Conservation (phyloP, 2,113 vertebrate species). For the Phycodurus eques region DNA sequence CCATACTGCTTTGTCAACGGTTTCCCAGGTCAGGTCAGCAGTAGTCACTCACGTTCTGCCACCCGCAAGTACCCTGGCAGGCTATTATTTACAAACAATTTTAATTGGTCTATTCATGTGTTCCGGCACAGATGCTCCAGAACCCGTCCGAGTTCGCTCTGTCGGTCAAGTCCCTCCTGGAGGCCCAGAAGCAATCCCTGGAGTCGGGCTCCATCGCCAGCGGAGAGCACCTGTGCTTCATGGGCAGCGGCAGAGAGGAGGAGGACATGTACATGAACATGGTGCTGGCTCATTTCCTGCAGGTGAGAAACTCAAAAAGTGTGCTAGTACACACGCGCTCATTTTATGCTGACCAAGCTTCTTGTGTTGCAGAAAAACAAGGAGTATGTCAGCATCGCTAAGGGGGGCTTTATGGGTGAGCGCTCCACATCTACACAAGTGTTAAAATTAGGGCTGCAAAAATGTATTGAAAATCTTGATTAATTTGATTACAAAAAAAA, state of each 20-base stretch:
- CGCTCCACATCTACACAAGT: neutral
- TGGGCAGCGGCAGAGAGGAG: conserved; percentile 98
- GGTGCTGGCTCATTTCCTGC: conserved; percentile 96
- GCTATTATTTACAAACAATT: no score
- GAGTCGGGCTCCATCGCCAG: conserved; percentile 94
- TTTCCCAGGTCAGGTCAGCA: no score
- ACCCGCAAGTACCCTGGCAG: no score
- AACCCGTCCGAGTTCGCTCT: conserved; percentile 95
- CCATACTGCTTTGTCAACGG: no score
- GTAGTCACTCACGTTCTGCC: no score
- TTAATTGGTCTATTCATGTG: neutral
- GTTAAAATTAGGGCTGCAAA: neutral
- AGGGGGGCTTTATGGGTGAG: conserved; percentile 92
- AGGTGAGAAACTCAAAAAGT: conserved; percentile 72
- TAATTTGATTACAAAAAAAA: neutral
- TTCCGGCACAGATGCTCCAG: conserved; percentile 87
- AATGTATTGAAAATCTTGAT: neutral
- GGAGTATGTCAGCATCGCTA: conserved; percentile 97
- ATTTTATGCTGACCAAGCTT: neutral
- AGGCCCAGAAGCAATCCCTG: conserved; percentile 96
- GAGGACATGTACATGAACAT: conserved; percentile 99
- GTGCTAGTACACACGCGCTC: neutral
- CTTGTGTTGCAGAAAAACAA: conserved; percentile 90
- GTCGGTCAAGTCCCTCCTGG: conserved; percentile 93
- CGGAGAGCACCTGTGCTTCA: conserved; percentile 96